phyloP scores from a whole-genome alignment of 2,113 vertebrate genomes.

The Holacanthus passer region DNA sequence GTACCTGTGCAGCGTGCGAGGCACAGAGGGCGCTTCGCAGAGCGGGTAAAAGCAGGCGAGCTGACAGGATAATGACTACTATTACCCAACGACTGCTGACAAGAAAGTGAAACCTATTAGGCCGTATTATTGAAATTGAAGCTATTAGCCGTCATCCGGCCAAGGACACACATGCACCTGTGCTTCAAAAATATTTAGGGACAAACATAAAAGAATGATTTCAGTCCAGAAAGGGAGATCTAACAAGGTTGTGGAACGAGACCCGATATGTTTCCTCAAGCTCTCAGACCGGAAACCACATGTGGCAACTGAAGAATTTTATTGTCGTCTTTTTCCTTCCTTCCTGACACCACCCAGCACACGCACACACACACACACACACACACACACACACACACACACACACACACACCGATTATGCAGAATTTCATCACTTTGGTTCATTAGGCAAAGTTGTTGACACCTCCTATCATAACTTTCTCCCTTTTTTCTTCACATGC shows the following conservation, averaged over 20 bases:
- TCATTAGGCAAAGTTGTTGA: constrained; percentile 54
- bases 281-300: constrained; percentile 10
- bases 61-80: constrained; percentile 59
- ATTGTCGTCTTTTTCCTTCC: constrained; percentile 1
- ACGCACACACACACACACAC: neutral
- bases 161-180: neutral
- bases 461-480: constrained; percentile 14
- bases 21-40: neutral
- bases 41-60: constrained; percentile 14
- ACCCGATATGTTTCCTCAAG: neutral
- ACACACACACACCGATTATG: neutral
- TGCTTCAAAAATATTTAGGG: constrained; percentile 5
- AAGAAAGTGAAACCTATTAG: constrained; percentile 57
- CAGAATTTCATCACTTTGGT: constrained; percentile 26
- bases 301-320: neutral
- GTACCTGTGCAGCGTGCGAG: neutral
- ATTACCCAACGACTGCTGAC: constrained; percentile 60
- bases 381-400: neutral
- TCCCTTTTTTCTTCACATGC: neutral
- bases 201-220: constrained; percentile 1
- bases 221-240: neutral
- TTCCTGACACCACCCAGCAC: neutral
- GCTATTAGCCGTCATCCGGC: constrained; percentile 46
- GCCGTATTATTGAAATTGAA: constrained; percentile 59
- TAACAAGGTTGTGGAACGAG: constrained; percentile 16